Base-by-base conservation (phyloP, 2,888 invertebrate genomes). In the Nowickia ferox region DNA sequence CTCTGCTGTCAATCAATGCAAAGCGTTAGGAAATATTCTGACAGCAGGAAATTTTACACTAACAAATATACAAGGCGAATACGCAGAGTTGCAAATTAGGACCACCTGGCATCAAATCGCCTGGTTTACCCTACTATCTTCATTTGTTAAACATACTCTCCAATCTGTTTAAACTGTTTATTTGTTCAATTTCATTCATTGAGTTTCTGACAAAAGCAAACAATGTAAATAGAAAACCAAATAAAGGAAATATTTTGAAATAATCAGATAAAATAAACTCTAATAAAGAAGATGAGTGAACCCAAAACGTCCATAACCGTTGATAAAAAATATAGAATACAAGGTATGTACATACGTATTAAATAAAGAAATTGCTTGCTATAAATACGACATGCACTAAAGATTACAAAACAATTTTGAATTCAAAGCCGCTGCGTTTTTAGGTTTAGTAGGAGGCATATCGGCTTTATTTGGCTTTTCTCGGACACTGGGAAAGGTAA, bases 381-480 rank as follows among this genome's bases (percentile, higher is more conserved):
- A 15, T 53, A 61, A 38, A 59, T 53, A 53, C 66, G 15, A 19
- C 55, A 65, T 4, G 40, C 72, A 46, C 2, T 15, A 5, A 38
- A 53, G 22, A 59, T 55, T 81, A 75, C 57, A 85, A 87, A 83
- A 66, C 82, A 77, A 51, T 76, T 83, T 57, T 9, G 30, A 22
- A 69, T 15, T 69, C 85, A 38, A 46, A 93, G 93, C 91, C 57
- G 91, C 90, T n/a, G 89, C 92, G 5, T 93, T 93, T 81, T 88
- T 93, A 80, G 91, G 92, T 0, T 88, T 92, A 8, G 91, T 93
- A 15, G 93, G 91, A 10, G 97, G 97, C 9, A 93, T 97, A 65
- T 96, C 98, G 1, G 95, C 97, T 2, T 90, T 97, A 11, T 94
- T 96, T 88, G 98, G 98, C 9, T 98, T 98, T 92, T 95, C 97